Evolutionary conservation across 2,113 vertebrate genomes (phyloP).

Genomic region (Peromyscus californicus): DNA sequence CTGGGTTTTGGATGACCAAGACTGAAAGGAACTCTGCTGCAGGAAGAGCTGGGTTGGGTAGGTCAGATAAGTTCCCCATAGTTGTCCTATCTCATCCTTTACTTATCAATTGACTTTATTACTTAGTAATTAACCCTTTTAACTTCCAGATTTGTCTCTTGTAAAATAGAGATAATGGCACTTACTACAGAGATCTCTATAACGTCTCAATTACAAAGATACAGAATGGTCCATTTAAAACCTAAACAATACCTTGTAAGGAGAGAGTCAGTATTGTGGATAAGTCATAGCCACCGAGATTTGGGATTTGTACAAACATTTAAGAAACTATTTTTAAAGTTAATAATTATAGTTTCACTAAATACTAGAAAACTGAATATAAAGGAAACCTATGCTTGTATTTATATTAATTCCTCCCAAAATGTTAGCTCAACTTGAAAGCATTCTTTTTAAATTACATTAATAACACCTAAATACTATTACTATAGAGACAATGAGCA

Average conservation of each 20-base stretch:
- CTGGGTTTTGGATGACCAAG: fast-evolving
- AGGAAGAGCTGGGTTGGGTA: too few species aligned
- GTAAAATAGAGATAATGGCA: not conserved
- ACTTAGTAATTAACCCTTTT: not conserved
- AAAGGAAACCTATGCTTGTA: not conserved
- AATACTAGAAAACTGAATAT: not conserved
- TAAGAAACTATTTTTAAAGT: not conserved
- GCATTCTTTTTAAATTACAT: not conserved
- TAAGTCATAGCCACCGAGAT: not conserved
- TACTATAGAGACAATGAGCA: not conserved
- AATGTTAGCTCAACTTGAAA: not conserved
- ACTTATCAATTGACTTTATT: not conserved
- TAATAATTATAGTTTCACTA: not conserved
- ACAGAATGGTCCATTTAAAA: not conserved
- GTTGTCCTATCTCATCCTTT: not conserved
- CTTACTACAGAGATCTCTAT: fast-evolving
- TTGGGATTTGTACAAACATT: not conserved
- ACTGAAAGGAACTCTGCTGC: not conserved
- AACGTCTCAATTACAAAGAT: not conserved
- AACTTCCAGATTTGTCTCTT: not conserved
- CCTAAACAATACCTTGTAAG: fast-evolving
- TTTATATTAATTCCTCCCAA: not conserved
- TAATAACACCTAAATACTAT: not conserved
- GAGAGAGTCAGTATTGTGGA: not conserved
- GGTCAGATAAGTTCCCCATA: not conserved